Conservation (phyloP, 2,888 invertebrate species). For the Andrena flavipes region DNA sequence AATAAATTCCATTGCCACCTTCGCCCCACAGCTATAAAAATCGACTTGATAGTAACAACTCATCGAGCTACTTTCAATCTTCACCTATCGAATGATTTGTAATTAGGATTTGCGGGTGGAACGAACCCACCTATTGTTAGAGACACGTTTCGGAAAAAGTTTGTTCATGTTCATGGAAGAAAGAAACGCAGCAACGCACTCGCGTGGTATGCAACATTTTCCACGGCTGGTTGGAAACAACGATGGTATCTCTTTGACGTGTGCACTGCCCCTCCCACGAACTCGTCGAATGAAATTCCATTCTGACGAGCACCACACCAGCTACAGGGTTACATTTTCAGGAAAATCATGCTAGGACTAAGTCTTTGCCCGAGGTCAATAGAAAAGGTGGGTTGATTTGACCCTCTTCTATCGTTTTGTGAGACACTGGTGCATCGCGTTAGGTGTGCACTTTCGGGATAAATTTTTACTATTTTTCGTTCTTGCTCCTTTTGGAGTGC, state of each 20-base stretch:
- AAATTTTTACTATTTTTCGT: too few species aligned
- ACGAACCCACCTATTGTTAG: background rate
- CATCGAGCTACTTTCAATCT: too few species aligned
- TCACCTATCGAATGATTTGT: too few species aligned
- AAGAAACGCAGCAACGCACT: background rate
- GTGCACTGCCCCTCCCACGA: constrained; percentile 23
- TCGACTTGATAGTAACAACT: too few species aligned
- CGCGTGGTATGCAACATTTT: constrained; percentile 59
- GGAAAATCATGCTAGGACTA: constrained; percentile 18
- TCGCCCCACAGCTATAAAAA: background rate
- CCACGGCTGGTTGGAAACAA: constrained; percentile 66
- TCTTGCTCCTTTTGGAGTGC: too few species aligned
- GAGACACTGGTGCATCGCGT: too few species aligned
- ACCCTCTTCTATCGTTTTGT: background rate
- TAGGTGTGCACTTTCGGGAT: too few species aligned
- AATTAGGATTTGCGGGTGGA: too few species aligned
- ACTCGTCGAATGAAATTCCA: constrained; percentile 67
- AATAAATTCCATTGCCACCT: constrained; percentile 17
- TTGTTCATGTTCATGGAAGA: background rate
- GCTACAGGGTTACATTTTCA: constrained; percentile 25
- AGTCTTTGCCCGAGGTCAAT: constrained; percentile 21
- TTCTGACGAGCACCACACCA: constrained; percentile 34
- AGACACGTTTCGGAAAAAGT: constrained; percentile 36
- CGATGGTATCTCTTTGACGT: constrained; percentile 70
- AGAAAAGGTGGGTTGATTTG: constrained; percentile 8